Conservation (phyloP, 2,797 vertebrate genomes). For the Salarias fasciatus region DNA sequence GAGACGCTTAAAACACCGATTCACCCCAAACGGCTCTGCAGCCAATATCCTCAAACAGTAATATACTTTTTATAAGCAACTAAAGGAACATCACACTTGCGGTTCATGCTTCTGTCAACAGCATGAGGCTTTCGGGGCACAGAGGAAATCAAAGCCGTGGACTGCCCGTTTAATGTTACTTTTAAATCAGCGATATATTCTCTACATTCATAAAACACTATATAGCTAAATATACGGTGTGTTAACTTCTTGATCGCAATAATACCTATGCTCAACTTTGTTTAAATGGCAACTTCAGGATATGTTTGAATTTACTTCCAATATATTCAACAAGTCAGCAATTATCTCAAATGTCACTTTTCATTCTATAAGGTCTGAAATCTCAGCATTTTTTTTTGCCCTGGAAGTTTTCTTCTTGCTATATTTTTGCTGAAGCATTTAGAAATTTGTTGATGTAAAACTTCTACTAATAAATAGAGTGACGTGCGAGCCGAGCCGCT, state of each 20-base stretch:
- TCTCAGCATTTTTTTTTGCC: background rate
- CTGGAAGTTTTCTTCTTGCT: background rate
- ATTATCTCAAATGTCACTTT: background rate
- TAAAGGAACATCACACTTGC: constrained; percentile 17
- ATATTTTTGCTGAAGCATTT: background rate
- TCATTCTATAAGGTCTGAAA: background rate
- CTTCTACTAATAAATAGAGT: too few relatives aligned
- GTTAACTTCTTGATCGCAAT: too few relatives aligned
- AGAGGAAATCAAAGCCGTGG: constrained; percentile 12
- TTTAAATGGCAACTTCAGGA: too few relatives aligned
- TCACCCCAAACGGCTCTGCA: constrained; percentile 31
- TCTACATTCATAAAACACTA: background rate
- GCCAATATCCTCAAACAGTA: constrained; percentile 38
- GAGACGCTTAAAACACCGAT: constrained; percentile 60
- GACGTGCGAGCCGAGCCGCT: too few relatives aligned
- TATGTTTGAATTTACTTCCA: too few relatives aligned
- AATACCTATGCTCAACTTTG: too few relatives aligned
- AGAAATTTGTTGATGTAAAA: background rate
- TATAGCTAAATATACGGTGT: background rate
- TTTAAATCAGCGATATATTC: background rate
- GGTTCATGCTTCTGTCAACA: constrained; percentile 18
- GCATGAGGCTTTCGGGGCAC: background rate
- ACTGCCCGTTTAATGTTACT: background rate
- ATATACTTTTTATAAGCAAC: constrained; percentile 28
- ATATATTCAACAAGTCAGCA: too few relatives aligned